Evolutionary conservation across 2,888 invertebrate genomes (phyloP), one percentile per base, ranked within the genome.

Genomic region (Platerodrilus igneus): DNA sequence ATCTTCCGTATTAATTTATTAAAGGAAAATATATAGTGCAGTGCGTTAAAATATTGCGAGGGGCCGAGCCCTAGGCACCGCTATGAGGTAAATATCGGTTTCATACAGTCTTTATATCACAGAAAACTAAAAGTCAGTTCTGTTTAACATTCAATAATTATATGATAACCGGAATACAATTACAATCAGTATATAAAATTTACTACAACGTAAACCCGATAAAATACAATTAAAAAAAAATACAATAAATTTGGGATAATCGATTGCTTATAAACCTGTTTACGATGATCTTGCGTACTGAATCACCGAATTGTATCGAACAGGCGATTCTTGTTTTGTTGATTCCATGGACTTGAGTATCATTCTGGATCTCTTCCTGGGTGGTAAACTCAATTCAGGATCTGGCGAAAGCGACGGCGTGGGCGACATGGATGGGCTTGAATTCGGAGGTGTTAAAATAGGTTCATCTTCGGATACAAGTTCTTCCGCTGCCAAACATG

Each of bases 211-310:
- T n/a, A n/a, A n/a, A n/a, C n/a, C n/a, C n/a, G n/a, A n/a, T n/a
- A n/a, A n/a, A n/a, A n/a, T n/a, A n/a, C n/a, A n/a, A n/a, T n/a
- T n/a, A n/a, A n/a, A n/a, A n/a, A n/a, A n/a, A n/a, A n/a, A n/a
- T n/a, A n/a, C n/a, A n/a, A 26, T 33, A 39, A 9, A 15, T 28
- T 37, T 37, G 28, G 35, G 31, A 31, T 36, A 30, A 34, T 27
- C 14, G 8, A 21, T 34, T 16, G 28, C 14, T 21, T 20, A 9
- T 31, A 27, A 31, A 11, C 20, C 14, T 21, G 6, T 15, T 63
- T 79, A 69, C 64, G 75, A 72, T 58, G 86, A 81, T 51, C 82
- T 79, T 10, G 90, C 91, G 62, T 87, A 91, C 54, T 88, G 88
- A 62, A 90, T 91, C 30, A 91, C 91, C 2, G 90, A 88, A 62